Evolutionary conservation across 2,113 vertebrate species (phyloP), one percentile per base, ranked within the genome.

Genomic region (Zosterops japonicus): DNA sequence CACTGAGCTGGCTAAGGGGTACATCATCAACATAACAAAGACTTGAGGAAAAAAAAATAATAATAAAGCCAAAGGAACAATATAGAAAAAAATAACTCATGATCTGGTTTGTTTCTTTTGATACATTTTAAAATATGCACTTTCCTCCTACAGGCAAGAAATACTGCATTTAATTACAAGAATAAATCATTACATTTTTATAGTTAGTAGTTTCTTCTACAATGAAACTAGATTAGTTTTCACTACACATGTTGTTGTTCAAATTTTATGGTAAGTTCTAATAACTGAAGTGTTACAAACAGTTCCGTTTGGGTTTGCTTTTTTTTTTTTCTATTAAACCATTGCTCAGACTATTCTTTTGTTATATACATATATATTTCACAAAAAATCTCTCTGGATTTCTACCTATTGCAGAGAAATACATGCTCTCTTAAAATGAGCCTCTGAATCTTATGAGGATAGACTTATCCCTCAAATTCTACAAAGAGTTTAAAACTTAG

Each of bases 101-200:
- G 6, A 41, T 78, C 85, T 92, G 83, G 57, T 88, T 86, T 94
- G 56, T 81, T 90, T 92, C 92, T 83, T 93, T 56, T 44, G 80
- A 78, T 81, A 53, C n/a, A 7, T 92, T 90, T 92, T 49, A 52
- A 83, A 89, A 93, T 47, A 70, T 4, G 36, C 56, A 36, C 47
- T 89, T 88, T 88, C 46, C 60, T 92, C 60, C 52, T 82, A 77
- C 39, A 57, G 68, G 31, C 70, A 91, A 65, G 63, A 85, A 95
- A 83, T 47, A 69, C 42, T 39, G 23, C 57, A 83, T 93, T 93
- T 93, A 96, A 97, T 93, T 89, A 77, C 72, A 89, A 83, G 61
- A 63, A 92, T 94, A 92, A 96, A 94, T 95, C 90, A 93, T 87
- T 90, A 42, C 2, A 2, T 39, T 93, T 94, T 90, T 89, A 90